Conservation (phyloP, 2,113 vertebrate genomes). For the Phocoena sinus region DNA sequence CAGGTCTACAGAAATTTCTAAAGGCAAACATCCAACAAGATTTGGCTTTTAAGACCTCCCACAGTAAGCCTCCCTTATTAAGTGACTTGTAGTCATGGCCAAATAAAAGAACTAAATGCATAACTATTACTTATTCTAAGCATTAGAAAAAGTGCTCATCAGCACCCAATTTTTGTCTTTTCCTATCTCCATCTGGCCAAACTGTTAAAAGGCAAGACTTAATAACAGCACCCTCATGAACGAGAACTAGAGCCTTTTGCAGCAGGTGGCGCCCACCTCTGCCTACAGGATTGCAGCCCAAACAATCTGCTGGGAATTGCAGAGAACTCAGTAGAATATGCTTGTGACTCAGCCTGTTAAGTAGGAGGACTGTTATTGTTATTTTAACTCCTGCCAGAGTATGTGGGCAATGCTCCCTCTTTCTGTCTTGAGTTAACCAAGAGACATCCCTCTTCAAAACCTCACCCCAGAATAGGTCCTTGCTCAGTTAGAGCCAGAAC, state of each 20-base stretch:
- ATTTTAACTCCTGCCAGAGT: constrained; percentile 64
- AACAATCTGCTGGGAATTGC: constrained; percentile 69
- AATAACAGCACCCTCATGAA: background rate
- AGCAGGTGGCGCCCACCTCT: constrained; percentile 61
- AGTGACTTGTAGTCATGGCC: background rate
- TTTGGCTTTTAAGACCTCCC: background rate
- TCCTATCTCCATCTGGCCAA: background rate
- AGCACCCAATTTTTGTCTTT: background rate
- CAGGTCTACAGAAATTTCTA: background rate
- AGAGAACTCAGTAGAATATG: constrained; percentile 62
- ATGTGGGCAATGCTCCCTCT: constrained; percentile 52
- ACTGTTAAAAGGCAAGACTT: constrained; percentile 46
- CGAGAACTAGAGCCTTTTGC: background rate
- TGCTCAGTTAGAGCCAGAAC: background rate
- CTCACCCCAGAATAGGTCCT: background rate
- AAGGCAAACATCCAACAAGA: background rate
- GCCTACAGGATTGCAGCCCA: constrained; percentile 62
- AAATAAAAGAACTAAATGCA: background rate
- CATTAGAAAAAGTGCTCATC: constrained; percentile 1
- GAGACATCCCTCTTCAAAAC: constrained; percentile 8
- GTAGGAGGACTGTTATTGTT: constrained; percentile 68
- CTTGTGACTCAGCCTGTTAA: constrained; percentile 75
- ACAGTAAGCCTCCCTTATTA: background rate
- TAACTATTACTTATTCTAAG: background rate
- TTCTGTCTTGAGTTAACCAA: constrained; percentile 31